phyloP scores from a whole-genome alignment of 2,797 vertebrate species.

The Muscicapa comitata region DNA sequence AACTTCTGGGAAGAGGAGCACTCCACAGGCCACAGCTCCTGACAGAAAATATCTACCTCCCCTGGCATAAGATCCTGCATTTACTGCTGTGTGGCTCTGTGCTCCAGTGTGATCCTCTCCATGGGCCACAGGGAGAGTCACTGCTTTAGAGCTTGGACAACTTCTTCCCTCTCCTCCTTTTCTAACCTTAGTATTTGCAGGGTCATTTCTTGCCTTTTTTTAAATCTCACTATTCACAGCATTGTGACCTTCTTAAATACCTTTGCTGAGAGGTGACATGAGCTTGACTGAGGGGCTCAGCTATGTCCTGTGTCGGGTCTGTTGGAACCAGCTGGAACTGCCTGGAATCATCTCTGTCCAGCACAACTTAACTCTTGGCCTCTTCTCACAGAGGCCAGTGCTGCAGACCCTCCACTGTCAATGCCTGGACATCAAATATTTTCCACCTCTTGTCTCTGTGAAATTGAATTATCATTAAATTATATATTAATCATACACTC shows the following conservation, averaged over 20 bases:
- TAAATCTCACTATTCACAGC: neutral
- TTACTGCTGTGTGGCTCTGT: neutral
- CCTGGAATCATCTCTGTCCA: neutral
- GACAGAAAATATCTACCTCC: neutral
- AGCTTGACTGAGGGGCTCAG: neutral
- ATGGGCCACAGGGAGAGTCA: neutral
- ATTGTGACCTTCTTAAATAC: neutral
- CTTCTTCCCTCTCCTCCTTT: neutral
- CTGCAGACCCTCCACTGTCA: neutral
- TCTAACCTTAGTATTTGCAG: neutral
- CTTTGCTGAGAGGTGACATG: neutral
- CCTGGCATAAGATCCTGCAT: neutral
- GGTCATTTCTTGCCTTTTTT: neutral
- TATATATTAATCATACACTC: neutral
- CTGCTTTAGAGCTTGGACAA: neutral
- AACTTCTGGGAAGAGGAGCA: neutral
- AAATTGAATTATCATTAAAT: neutral
- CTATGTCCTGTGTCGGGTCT: neutral
- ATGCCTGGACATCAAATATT: neutral
- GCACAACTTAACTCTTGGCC: neutral
- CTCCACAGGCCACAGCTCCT: neutral
- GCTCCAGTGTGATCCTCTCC: accelerated
- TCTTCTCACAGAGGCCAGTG: neutral
- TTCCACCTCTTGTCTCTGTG: neutral
- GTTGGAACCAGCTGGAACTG: neutral